Conservation (phyloP, 2,888 invertebrate species). For the Drosophila kambysellisi region DNA sequence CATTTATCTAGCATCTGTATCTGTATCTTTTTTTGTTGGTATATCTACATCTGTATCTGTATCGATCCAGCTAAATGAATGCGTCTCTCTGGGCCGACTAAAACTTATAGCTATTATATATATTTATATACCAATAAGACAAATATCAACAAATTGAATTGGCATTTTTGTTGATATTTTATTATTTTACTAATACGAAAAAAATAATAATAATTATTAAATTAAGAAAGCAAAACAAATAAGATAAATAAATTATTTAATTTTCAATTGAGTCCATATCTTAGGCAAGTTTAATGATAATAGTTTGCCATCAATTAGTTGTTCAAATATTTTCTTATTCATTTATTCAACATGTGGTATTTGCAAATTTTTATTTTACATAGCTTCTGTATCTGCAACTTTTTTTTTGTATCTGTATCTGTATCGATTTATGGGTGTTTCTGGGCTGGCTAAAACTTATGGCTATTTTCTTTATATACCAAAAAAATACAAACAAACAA, state of each 20-base stretch:
- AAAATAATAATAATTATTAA: constrained; percentile 9
- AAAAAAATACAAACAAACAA: not conserved
- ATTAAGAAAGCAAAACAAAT: constrained; percentile 6
- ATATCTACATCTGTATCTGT: constrained; percentile 21
- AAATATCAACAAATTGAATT: not conserved
- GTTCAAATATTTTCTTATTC: not conserved
- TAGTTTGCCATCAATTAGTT: not conserved
- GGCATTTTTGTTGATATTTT: constrained; percentile 13
- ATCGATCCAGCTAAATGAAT: constrained; percentile 50
- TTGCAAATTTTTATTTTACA: too few species aligned
- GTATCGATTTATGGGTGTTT: constrained; percentile 29
- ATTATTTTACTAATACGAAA: not conserved
- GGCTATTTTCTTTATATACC: constrained; percentile 6
- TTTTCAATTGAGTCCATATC: not conserved
- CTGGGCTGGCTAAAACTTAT: constrained; percentile 25
- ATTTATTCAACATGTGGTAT: not conserved
- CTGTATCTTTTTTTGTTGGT: constrained; percentile 14
- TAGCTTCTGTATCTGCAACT: too few species aligned
- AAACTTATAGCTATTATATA: constrained; percentile 21
- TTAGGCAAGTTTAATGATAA: not conserved
- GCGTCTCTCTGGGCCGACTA: constrained; percentile 18
- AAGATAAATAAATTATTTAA: not conserved
- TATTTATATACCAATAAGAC: not conserved
- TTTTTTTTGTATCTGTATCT: too few species aligned
- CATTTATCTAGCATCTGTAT: constrained; percentile 13